Conservation (phyloP, 2,888 invertebrate genomes). For the Lasioglossum marginatum region DNA sequence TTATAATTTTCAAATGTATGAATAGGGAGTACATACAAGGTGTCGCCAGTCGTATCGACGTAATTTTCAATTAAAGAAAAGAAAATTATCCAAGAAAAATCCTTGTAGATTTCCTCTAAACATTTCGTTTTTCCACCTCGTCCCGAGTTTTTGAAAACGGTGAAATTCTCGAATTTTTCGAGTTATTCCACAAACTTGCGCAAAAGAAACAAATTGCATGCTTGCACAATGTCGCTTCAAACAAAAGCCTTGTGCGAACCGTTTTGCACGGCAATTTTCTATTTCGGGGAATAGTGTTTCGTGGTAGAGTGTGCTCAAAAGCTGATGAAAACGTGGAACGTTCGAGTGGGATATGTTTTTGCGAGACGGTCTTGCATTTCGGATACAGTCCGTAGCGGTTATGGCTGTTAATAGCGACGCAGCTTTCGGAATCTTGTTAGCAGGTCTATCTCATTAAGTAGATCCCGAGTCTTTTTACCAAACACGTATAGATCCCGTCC, state of each 20-base stretch:
- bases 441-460: constrained; percentile 33
- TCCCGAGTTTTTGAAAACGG: background rate
- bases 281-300: background rate
- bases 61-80: too few relatives aligned
- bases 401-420: background rate
- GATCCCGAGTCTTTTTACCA: background rate
- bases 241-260: background rate
- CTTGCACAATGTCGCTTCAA: background rate
- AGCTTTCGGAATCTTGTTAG: constrained; percentile 33
- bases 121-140: background rate
- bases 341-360: background rate
- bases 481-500: background rate
- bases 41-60: too few relatives aligned
- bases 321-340: background rate
- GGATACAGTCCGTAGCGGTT: background rate
- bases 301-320: background rate
- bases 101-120: background rate
- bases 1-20: too few relatives aligned
- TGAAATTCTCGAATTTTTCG: background rate
- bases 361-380: background rate
- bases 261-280: background rate
- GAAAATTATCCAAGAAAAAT: background rate
- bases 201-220: background rate
- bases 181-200: background rate
- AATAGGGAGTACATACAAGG: too few relatives aligned